Percentiles rank a stretch among this genome's conserved stretches.
phyloP scores from a whole-genome alignment of 1,140 invertebrate genomes.

The Bicyclus anynana region DNA sequence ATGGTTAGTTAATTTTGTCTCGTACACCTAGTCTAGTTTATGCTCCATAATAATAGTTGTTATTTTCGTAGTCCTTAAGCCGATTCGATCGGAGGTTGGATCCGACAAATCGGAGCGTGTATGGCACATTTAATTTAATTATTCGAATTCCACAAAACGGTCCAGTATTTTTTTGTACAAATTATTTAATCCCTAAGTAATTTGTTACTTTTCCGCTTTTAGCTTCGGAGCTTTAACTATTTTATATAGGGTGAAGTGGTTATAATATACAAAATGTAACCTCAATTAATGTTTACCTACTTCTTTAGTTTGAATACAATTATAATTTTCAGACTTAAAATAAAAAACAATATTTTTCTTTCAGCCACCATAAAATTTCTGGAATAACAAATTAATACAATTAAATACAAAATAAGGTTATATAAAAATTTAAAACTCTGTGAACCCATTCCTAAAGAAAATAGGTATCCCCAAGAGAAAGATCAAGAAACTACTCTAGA shows the following conservation, averaged over 20 bases:
- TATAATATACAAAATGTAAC: not conserved
- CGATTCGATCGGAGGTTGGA: not conserved
- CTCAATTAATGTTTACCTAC: too few relatives aligned
- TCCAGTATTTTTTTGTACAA: slow-evolving; percentile 35
- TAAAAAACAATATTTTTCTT: too few relatives aligned
- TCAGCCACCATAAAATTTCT: too few relatives aligned
- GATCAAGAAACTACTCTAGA: too few relatives aligned
- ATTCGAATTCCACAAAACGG: slow-evolving; percentile 22
- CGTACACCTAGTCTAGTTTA: not conserved
- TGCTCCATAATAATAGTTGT: not conserved
- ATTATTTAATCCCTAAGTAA: slow-evolving; percentile 22
- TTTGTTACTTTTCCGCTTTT: slow-evolving; percentile 11
- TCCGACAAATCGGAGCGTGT: slow-evolving; percentile 2
- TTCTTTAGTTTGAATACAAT: too few relatives aligned
- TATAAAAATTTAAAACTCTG: too few relatives aligned
- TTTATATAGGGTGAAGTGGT: slow-evolving; percentile 17
- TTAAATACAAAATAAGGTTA: too few relatives aligned
- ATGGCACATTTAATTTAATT: not conserved
- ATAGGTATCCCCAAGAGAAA: too few relatives aligned
- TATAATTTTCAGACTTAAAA: too few relatives aligned
- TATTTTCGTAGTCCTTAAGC: not conserved
- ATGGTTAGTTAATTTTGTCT: not conserved
- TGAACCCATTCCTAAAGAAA: too few relatives aligned
- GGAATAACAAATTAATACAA: not conserved
- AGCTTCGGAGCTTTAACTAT: slow-evolving; percentile 1